Conservation (phyloP, 2,113 vertebrate species). For the Phycodurus eques region DNA sequence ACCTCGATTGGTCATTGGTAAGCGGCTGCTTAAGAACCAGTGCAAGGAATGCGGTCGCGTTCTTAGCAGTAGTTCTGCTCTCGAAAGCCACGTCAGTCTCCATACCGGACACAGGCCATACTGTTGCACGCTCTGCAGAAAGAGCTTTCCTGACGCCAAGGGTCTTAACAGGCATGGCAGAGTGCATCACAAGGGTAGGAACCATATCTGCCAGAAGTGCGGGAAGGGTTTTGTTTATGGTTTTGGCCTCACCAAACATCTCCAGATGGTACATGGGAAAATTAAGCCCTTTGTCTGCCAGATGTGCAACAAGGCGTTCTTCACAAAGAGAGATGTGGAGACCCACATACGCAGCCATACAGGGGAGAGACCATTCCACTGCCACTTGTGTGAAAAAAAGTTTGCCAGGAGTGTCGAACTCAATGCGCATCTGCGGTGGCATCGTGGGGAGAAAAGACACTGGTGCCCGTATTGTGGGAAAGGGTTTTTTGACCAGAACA, state of each 20-base stretch:
- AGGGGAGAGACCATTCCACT: constrained; percentile 79
- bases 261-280: constrained; percentile 63
- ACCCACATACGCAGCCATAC: constrained; percentile 79
- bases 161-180: constrained; percentile 63
- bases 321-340: constrained; percentile 64
- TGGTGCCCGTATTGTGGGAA: constrained; percentile 78
- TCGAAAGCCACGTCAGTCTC: constrained; percentile 67
- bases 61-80: constrained; percentile 57
- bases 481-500: constrained; percentile 78
- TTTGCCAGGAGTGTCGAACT: constrained; percentile 76
- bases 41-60: constrained; percentile 68
- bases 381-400: constrained; percentile 75
- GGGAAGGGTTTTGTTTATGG: constrained; percentile 72
- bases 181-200: constrained; percentile 65
- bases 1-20: background rate
- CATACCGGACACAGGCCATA: constrained; percentile 60
- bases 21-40: constrained; percentile 47
- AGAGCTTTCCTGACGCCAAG: constrained; percentile 60
- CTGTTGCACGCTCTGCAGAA: constrained; percentile 63
- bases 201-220: constrained; percentile 65
- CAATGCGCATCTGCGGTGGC: constrained; percentile 76
- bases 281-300: constrained; percentile 70
- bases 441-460: constrained; percentile 71
- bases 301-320: constrained; percentile 67
- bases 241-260: constrained; percentile 68